These are phyloP conservation scores for Neoaliturus tenellus DNA, from an alignment of 2,888 invertebrate genomes.

Conservation along the genomic window DNA sequence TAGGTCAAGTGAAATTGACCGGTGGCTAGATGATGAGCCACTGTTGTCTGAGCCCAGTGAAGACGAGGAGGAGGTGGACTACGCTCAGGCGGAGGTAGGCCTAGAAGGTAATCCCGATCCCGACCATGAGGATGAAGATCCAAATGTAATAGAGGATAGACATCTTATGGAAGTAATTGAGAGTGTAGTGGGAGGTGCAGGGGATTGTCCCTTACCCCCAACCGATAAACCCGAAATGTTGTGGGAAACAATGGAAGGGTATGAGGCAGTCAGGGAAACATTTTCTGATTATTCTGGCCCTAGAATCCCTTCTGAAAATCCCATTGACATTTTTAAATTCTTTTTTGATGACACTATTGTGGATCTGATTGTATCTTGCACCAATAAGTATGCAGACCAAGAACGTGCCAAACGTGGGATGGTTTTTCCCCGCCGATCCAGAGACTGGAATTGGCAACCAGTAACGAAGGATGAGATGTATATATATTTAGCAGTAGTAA, in stretches of 20 bases:
- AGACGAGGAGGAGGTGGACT: background rate
- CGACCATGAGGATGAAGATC: background rate
- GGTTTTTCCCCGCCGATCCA: background rate
- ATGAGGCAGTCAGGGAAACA: background rate
- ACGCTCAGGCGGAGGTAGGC: background rate
- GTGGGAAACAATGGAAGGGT: conserved; percentile 25
- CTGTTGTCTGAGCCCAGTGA: background rate
- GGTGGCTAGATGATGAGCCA: background rate
- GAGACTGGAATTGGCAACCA: conserved; percentile 6
- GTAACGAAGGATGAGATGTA: background rate
- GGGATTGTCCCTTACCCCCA: background rate
- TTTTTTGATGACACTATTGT: background rate
- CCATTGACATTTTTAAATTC: background rate
- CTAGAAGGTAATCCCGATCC: background rate
- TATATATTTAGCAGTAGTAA: background rate
- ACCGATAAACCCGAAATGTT: background rate
- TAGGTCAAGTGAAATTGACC: background rate
- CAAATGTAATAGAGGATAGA: background rate
- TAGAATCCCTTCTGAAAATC: background rate
- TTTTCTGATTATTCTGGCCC: background rate
- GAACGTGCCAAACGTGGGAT: background rate
- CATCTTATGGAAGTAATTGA: background rate
- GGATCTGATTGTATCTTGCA: background rate
- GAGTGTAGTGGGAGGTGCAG: background rate
- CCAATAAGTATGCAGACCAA: conserved; percentile 10